Conservation (phyloP, 2,888 invertebrate genomes). For the Ophonus ardosiacus region DNA sequence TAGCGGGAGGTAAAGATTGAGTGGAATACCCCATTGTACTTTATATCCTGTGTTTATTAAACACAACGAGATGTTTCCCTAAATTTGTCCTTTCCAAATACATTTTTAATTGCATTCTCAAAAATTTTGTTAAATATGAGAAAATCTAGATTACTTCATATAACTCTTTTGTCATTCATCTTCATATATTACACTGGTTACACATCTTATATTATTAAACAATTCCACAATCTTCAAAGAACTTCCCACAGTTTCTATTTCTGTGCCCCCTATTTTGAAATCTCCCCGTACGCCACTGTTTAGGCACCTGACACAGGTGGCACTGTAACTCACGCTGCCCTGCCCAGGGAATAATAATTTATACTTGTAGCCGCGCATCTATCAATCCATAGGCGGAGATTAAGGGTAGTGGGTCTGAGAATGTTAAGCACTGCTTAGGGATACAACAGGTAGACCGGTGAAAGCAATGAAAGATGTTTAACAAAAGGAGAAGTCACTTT, state of each 20-base stretch:
- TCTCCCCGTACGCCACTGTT: constrained; percentile 21
- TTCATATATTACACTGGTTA: neutral
- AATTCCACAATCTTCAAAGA: neutral
- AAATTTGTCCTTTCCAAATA: neutral
- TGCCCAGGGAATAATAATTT: constrained; percentile 59
- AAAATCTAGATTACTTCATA: neutral
- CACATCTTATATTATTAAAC: neutral
- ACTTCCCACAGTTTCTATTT: neutral
- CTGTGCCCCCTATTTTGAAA: neutral
- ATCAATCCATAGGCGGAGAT: constrained; percentile 46
- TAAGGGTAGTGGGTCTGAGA: constrained; percentile 25
- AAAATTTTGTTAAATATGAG: neutral
- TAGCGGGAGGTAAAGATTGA: too few species aligned
- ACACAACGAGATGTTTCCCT: neutral
- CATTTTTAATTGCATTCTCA: neutral
- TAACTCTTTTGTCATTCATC: neutral
- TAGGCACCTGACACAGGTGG: constrained; percentile 52
- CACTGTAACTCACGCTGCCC: constrained; percentile 58
- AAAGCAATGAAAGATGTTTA: constrained; percentile 31
- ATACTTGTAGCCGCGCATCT: constrained; percentile 52
- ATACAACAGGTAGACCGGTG: constrained; percentile 53
- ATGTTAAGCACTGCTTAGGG: constrained; percentile 51
- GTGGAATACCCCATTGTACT: too few species aligned
- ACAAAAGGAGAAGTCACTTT: neutral
- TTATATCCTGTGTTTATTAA: neutral